Conservation (phyloP, 2,888 invertebrate species). For the Pilophorus perplexus region DNA sequence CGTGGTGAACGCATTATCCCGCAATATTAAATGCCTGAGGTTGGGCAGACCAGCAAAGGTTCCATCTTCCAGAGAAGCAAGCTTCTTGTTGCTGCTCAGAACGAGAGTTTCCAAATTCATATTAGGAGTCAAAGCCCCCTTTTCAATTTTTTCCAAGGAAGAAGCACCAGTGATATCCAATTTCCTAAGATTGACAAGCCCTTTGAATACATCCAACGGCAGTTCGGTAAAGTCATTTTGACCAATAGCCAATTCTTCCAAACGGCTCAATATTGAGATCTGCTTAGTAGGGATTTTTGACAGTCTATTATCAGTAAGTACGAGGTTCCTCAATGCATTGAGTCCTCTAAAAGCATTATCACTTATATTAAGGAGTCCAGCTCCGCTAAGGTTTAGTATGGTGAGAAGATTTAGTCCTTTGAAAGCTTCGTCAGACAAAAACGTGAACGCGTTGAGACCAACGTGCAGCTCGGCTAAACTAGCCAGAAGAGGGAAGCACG, state of each 20-base stretch:
- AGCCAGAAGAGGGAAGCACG: constrained; percentile 68
- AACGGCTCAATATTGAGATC: constrained; percentile 65
- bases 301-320: constrained; percentile 76
- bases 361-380: constrained; percentile 75
- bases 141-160: constrained; percentile 68
- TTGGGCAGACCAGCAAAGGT: constrained; percentile 76
- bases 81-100: constrained; percentile 72
- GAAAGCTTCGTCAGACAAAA: constrained; percentile 74
- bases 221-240: constrained; percentile 75
- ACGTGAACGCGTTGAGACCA: constrained; percentile 76
- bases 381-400: constrained; percentile 75
- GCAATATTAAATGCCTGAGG: constrained; percentile 69
- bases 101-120: constrained; percentile 75
- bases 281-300: constrained; percentile 72
- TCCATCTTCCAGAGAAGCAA: constrained; percentile 70
- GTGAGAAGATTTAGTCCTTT: constrained; percentile 71
- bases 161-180: constrained; percentile 77
- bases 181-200: constrained; percentile 70
- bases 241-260: constrained; percentile 78
- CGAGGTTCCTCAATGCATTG: constrained; percentile 70
- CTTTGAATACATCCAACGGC: constrained; percentile 69
- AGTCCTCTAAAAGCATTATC: constrained; percentile 73
- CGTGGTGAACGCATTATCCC: constrained; percentile 73
- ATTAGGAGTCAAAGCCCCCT: constrained; percentile 76
- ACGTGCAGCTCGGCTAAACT: constrained; percentile 80